Base-by-base conservation (phyloP, 2,113 vertebrate genomes). In the Ophthalmolycus amberensis region DNA sequence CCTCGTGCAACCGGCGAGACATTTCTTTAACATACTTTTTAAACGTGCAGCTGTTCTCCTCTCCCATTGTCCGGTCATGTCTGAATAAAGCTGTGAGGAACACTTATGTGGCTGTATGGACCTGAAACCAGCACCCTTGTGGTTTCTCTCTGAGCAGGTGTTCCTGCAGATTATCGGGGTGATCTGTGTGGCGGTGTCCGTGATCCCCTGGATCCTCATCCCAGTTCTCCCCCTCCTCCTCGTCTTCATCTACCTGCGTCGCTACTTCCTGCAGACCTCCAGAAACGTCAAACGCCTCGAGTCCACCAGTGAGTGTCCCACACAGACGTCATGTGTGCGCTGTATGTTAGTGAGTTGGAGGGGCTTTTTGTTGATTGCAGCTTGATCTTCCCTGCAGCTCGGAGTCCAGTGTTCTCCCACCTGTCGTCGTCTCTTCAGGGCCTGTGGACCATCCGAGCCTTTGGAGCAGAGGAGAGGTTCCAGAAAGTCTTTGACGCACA, bases 321-420 rank as follows among this genome's bases (percentile, higher is more conserved):
- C 27, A 27, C 11, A 37, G 5, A 34, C 6, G 8, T 15, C 6
- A 58, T 3, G 11, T 38, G 48, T 15, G 18, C 6, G 18, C 37
- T 40, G 2, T 9, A 16, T 46, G 44, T 16, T 16, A 16, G 4
- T 46, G 44, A 46, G 44, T 46, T 56, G 52, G 4, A 44, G 12
- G 14, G 11, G 42, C 42, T 25, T n/a, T 52, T 29, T 29, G 29
- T 29, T 29, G 29, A 29, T 29, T 29, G 29, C 29, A 29, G 29
- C 29, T 29, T 29, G 2, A 2, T 70, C 37, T 20, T 6, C n/a
- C 79, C 25, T 86, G n/a, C 92, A 99, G 98, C 96, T 75, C 96
- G 98, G 83, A 99, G 98, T 89, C 98, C 98, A 0, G 97, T 99
- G 7, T 99, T 99, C 90, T 99, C 98, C 90, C 98, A 99, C 91